A percentile compares a stretch with the other conserved stretches of the same genome.
phyloP scores from a whole-genome alignment of 2,888 invertebrate species.

The Pycnomerus fuliginosus region DNA sequence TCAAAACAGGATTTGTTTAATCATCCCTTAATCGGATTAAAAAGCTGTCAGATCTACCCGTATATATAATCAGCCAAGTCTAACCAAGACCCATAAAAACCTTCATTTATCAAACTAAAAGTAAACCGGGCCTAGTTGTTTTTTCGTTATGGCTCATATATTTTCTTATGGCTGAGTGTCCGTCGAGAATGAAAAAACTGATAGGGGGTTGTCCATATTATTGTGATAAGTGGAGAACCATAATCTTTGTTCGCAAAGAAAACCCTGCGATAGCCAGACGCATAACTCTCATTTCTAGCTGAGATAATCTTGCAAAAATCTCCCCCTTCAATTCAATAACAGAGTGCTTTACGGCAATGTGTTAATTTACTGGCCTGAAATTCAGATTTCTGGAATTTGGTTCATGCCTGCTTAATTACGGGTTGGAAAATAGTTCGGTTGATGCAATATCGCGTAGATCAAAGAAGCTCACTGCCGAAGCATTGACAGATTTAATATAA shows the following conservation, averaged over 20 bases:
- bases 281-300: constrained; percentile 14
- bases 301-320: constrained; percentile 17
- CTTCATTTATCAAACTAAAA: constrained; percentile 39
- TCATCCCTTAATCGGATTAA: constrained; percentile 30
- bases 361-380: no score
- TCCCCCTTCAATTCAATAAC: no score
- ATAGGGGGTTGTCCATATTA: constrained; percentile 30
- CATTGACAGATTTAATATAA: constrained; percentile 28
- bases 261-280: constrained; percentile 17
- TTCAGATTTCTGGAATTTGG: no score
- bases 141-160: constrained; percentile 40
- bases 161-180: constrained; percentile 32
- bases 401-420: no score
- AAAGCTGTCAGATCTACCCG: constrained; percentile 24
- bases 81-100: constrained; percentile 33
- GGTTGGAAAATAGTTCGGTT: no score
- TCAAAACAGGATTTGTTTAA: constrained; percentile 27
- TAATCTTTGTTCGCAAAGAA: constrained; percentile 28
- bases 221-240: constrained; percentile 35
- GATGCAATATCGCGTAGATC: neutral
- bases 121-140: constrained; percentile 31
- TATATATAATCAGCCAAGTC: constrained; percentile 26
- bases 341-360: no score
- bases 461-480: constrained; percentile 1
- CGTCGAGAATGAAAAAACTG: constrained; percentile 32